phyloP scores from a whole-genome alignment of 2,113 vertebrate genomes.

The Emydocephalus ijimae region DNA sequence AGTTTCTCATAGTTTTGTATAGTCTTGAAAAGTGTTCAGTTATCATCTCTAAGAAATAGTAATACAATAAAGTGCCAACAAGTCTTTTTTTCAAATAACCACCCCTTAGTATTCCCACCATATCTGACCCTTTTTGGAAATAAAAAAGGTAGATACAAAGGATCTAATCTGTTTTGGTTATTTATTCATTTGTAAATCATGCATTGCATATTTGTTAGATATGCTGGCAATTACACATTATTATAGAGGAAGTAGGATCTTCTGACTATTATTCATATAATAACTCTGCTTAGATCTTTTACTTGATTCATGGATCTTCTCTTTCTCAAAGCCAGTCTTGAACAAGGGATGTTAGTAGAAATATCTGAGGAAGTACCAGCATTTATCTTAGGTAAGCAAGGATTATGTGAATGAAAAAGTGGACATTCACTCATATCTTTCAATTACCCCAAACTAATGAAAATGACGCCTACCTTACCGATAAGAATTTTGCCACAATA shows the following conservation, averaged over 20 bases:
- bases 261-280: not conserved
- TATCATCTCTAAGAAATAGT: constrained; percentile 48
- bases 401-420: not conserved
- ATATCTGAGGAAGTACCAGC: not conserved
- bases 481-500: not conserved
- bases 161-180: not conserved
- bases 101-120: not conserved
- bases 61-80: constrained; percentile 35
- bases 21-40: constrained; percentile 36
- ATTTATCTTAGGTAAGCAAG: not conserved
- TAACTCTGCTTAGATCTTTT: not conserved
- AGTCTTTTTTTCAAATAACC: constrained; percentile 33
- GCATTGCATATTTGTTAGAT: not conserved
- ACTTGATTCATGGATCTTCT: not conserved
- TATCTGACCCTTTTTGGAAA: not conserved
- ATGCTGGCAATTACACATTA: not conserved
- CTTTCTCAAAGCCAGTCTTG: not conserved
- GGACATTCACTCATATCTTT: not conserved
- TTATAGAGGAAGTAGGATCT: not conserved
- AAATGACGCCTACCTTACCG: not conserved
- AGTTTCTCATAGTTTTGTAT: constrained; percentile 40
- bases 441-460: not conserved
- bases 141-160: not conserved
- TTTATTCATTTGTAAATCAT: not conserved
- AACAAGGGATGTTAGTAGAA: not conserved